A percentile compares a stretch with the other conserved stretches of the same genome.
Evolutionary conservation across 1,140 invertebrate genomes (phyloP).

Genomic region (Ladona fulva): DNA sequence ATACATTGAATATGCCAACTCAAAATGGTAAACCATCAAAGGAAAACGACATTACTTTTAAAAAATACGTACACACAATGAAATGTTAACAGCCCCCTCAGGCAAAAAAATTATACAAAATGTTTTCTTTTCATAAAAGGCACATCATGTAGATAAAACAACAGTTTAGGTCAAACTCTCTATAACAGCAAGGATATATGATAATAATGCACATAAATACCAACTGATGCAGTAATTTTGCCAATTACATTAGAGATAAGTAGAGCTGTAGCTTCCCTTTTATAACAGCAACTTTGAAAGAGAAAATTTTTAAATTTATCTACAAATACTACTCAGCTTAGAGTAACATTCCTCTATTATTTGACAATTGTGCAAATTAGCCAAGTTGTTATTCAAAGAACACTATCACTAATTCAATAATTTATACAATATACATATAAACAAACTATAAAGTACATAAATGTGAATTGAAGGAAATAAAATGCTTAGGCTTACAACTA

Average conservation of each 20-base stretch:
- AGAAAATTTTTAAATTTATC: not conserved
- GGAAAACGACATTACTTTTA: not conserved
- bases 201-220: not conserved
- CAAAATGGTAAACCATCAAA: not conserved
- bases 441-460: not conserved
- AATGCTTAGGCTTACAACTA: not conserved
- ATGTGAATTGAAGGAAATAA: not conserved
- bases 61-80: not conserved
- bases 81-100: not conserved
- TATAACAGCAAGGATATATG: not conserved
- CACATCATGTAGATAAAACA: not conserved
- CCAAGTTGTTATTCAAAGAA: not conserved
- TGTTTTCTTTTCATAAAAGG: not conserved
- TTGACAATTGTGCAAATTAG: not conserved
- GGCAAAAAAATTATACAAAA: not conserved
- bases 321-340: not conserved
- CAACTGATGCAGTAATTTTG: not conserved
- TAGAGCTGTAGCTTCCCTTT: not conserved
- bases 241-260: not conserved
- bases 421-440: not conserved
- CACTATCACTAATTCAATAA: not conserved
- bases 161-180: not conserved
- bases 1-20: slow-evolving; percentile 1
- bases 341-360: not conserved
- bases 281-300: not conserved